Percentiles rank a stretch among this genome's conserved stretches.
Evolutionary conservation across 2,888 invertebrate species (phyloP).

Genomic region (Parthenolecanium corni): DNA sequence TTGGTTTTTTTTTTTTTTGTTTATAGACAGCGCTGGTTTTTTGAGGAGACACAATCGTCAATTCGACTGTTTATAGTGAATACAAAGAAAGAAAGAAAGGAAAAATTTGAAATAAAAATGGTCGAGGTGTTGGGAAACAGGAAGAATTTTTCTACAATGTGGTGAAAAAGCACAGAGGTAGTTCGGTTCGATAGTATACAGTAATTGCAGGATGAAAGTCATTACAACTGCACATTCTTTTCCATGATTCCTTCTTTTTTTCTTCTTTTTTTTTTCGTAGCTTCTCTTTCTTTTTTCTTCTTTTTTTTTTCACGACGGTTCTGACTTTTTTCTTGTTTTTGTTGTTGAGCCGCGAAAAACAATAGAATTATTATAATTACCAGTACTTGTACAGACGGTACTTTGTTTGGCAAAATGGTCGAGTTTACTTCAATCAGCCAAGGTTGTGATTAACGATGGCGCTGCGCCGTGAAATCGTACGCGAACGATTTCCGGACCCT

Average conservation of each 20-base stretch:
- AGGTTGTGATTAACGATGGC: too few species aligned
- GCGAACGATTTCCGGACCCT: too few species aligned
- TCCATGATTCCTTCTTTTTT: neutral
- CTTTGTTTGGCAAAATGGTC: neutral
- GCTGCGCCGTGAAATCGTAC: too few species aligned
- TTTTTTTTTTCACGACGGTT: neutral
- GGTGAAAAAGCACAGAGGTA: neutral
- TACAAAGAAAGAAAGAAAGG: too few species aligned
- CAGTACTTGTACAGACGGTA: neutral
- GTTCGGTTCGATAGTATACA: too few species aligned
- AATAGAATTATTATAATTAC: conserved; percentile 24
- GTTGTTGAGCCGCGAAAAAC: conserved; percentile 3
- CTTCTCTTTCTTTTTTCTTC: neutral
- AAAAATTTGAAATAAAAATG: neutral
- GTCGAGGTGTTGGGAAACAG: conserved; percentile 14
- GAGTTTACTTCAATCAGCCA: too few species aligned
- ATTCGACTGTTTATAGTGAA: too few species aligned
- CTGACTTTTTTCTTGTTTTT: neutral
- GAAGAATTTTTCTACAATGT: conserved; percentile 4
- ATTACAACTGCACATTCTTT: conserved; percentile 3
- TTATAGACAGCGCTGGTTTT: too few species aligned
- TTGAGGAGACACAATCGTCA: neutral
- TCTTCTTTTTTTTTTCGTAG: neutral
- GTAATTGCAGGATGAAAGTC: conserved; percentile 25
- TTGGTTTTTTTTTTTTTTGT: conserved; percentile 16